Conservation (phyloP, 1,140 invertebrate species). For the Micrasema longulum region DNA sequence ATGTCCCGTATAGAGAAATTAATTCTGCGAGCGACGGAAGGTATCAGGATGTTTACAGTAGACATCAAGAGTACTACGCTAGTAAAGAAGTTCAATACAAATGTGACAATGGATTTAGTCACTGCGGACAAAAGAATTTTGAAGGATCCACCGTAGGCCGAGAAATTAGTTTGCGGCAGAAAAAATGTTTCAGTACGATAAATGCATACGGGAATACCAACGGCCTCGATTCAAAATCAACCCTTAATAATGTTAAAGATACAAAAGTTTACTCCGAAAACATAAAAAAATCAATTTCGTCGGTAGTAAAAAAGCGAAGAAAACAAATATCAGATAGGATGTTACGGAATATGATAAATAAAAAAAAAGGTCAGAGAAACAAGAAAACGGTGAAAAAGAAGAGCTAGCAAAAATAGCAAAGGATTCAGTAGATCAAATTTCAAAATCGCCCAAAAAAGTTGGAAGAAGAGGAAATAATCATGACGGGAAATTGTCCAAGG, state of each 20-base stretch:
- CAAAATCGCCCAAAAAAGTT: slow-evolving; percentile 4
- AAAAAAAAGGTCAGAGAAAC: slow-evolving; percentile 1
- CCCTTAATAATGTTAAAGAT: neutral
- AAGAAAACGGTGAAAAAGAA: neutral
- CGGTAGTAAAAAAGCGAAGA: slow-evolving; percentile 41
- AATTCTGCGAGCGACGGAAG: neutral
- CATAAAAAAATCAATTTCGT: slow-evolving; percentile 47
- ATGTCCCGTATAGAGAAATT: neutral
- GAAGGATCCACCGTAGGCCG: neutral
- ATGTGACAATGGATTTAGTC: neutral
- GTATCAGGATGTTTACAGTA: neutral
- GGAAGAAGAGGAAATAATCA: neutral
- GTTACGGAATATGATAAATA: neutral
- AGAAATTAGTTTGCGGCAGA: neutral
- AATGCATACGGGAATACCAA: no score
- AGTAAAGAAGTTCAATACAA: neutral
- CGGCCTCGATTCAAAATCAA: neutral
- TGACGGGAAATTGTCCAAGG: neutral
- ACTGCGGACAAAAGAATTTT: neutral
- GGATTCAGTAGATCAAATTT: neutral
- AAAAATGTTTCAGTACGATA: neutral
- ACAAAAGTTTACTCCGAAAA: slow-evolving; percentile 27
- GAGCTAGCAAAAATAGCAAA: slow-evolving; percentile 2
- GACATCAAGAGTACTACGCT: neutral
- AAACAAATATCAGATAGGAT: slow-evolving; percentile 38